These are phyloP conservation scores for Hippolais icterina DNA, from an alignment of 2,113 vertebrate genomes.

Conservation along the genomic window DNA sequence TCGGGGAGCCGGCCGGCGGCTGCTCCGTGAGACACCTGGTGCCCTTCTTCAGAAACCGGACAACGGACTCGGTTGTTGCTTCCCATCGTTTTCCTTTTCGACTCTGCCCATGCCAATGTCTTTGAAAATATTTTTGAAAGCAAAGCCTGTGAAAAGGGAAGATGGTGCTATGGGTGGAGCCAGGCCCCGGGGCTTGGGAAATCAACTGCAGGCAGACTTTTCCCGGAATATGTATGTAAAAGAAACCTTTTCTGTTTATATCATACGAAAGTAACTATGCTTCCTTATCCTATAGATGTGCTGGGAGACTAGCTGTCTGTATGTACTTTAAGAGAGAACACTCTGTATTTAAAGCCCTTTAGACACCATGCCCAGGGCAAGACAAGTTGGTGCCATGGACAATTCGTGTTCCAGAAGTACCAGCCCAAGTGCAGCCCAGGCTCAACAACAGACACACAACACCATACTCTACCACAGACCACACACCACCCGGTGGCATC, in stretches of 20 bases:
- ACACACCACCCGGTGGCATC: accelerated
- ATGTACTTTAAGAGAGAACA: not conserved
- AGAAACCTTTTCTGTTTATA: not conserved
- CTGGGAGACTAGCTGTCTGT: not conserved
- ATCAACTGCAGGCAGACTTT: not conserved
- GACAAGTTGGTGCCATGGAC: not conserved
- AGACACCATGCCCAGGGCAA: not conserved
- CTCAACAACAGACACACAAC: accelerated
- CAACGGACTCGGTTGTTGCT: not conserved
- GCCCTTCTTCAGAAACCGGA: not conserved
- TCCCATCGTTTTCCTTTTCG: not conserved
- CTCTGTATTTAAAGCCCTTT: not conserved
- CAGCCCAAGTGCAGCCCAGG: not conserved
- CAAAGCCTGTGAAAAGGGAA: not conserved
- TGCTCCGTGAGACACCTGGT: accelerated
- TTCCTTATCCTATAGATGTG: not conserved
- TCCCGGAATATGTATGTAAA: not conserved
- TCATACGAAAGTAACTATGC: not conserved
- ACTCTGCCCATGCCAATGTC: not conserved
- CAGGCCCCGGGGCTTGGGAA: not conserved
- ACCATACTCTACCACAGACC: not conserved
- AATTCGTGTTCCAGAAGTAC: accelerated
- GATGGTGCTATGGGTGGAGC: not conserved
- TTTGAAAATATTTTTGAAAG: not conserved
- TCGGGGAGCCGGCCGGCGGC: accelerated